A percentile compares a stretch with the other conserved stretches of the same genome.
These are phyloP conservation scores for Antheraea yamamai DNA, from an alignment of 2,888 invertebrate genomes.

Conservation along the genomic window DNA sequence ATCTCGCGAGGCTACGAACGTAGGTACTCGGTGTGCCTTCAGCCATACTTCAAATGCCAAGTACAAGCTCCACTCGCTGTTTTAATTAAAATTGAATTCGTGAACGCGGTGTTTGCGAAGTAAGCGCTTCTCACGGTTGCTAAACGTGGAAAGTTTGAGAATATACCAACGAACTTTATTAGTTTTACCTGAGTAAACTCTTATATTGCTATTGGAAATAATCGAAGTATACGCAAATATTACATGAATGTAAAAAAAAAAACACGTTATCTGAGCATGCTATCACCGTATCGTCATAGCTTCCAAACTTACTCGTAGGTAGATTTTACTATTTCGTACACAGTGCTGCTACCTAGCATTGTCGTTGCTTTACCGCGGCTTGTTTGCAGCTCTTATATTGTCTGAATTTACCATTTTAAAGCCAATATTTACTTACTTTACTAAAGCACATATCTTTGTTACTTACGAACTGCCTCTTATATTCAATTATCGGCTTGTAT, in stretches of 20 bases:
- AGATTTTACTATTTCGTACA: too few species aligned
- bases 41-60: conserved; percentile 16
- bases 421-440: too few species aligned
- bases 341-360: too few species aligned
- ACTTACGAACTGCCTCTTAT: too few species aligned
- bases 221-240: not conserved
- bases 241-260: not conserved
- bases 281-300: too few species aligned
- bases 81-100: conserved; percentile 43
- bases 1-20: not conserved
- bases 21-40: conserved; percentile 8
- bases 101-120: conserved; percentile 30
- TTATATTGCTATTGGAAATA: conserved; percentile 6
- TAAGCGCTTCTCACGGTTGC: conserved; percentile 32
- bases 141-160: conserved; percentile 28
- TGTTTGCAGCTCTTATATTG: too few species aligned
- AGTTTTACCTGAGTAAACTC: conserved; percentile 13
- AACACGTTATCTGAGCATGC: too few species aligned
- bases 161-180: conserved; percentile 20
- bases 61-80: conserved; percentile 25
- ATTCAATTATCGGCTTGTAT: too few species aligned
- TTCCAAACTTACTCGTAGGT: too few species aligned
- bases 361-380: too few species aligned
- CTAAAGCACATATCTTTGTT: too few species aligned
- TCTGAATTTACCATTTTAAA: too few species aligned